These are phyloP conservation scores for Cyprinodon diabolis DNA, from an alignment of 2,797 vertebrate species.

Conservation along the genomic window DNA sequence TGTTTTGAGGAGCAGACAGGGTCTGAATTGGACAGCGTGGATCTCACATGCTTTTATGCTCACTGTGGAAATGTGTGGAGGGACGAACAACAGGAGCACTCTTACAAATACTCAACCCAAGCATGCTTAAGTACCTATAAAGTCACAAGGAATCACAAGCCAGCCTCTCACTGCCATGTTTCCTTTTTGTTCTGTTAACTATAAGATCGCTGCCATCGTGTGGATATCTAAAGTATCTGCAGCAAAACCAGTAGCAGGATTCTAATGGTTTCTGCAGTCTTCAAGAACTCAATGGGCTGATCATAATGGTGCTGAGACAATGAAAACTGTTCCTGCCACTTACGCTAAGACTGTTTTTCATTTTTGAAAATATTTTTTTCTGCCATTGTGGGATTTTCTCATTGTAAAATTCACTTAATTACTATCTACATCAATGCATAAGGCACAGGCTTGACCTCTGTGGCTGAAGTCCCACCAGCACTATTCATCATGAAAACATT, in stretches of 20 bases:
- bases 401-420: constrained; percentile 48
- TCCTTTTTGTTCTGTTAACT: constrained; percentile 44
- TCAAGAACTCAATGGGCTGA: constrained; percentile 40
- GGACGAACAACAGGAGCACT: constrained; percentile 15
- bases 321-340: constrained; percentile 58
- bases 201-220: constrained; percentile 60
- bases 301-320: constrained; percentile 52
- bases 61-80: constrained; percentile 26
- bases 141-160: constrained; percentile 41
- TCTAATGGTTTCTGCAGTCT: constrained; percentile 72
- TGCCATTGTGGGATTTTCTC: constrained; percentile 41
- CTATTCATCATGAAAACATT: constrained; percentile 61
- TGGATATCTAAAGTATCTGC: constrained; percentile 64
- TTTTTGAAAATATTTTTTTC: constrained; percentile 21
- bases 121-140: constrained; percentile 37
- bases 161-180: constrained; percentile 64
- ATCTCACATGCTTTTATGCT: constrained; percentile 32
- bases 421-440: constrained; percentile 48
- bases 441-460: constrained; percentile 60
- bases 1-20: constrained; percentile 17
- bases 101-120: constrained; percentile 34
- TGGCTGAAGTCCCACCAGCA: constrained; percentile 58
- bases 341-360: constrained; percentile 26
- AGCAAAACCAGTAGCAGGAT: constrained; percentile 77
- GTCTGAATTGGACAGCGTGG: constrained; percentile 38